A percentile compares a stretch with the other conserved stretches of the same genome.
Conservation (phyloP, 2,113 vertebrate species). For the Physeter macrocephalus region DNA sequence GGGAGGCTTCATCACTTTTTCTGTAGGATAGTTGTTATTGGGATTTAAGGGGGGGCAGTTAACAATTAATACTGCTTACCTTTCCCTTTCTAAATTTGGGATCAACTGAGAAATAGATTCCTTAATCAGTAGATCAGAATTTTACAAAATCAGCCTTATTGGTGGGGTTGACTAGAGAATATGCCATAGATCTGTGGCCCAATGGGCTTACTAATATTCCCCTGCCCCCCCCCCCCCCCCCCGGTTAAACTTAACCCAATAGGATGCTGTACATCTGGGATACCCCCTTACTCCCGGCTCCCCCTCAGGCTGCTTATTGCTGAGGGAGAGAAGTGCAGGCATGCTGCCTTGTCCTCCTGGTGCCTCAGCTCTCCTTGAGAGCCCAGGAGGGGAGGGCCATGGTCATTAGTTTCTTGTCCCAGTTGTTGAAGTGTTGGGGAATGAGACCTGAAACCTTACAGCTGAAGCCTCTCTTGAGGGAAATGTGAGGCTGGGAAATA, state of each 20-base stretch:
- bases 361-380: neutral
- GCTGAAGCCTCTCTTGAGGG: neutral
- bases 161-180: neutral
- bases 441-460: neutral
- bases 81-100: neutral
- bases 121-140: neutral
- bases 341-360: neutral
- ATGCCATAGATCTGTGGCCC: neutral
- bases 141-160: neutral
- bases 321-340: neutral
- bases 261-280: neutral
- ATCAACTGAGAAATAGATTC: neutral
- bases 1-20: neutral
- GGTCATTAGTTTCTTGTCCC: neutral
- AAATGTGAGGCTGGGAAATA: neutral
- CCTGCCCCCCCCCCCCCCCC: fast-evolving
- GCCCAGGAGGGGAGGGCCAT: neutral
- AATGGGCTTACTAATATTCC: neutral
- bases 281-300: no score
- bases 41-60: neutral
- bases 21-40: neutral
- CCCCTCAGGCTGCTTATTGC: neutral
- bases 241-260: neutral
- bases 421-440: neutral
- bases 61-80: neutral